phyloP scores from a whole-genome alignment of 1,140 invertebrate species.

The Leguminivora glycinivorella region DNA sequence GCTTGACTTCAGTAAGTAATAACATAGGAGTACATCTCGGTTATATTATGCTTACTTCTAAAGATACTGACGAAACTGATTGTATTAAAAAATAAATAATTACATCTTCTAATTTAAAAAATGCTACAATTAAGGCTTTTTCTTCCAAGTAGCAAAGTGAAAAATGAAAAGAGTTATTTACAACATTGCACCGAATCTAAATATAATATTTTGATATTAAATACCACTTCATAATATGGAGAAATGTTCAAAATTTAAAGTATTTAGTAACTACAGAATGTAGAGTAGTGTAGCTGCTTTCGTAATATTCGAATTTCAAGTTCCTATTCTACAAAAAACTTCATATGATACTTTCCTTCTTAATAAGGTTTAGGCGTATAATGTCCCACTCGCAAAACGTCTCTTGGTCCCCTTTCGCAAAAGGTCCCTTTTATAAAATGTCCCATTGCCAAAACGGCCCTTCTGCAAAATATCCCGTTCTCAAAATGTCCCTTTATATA shows the following conservation, averaged over 20 bases:
- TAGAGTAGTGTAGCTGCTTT: neutral
- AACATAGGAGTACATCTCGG: neutral
- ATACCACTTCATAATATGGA: neutral
- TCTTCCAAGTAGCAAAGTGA: neutral
- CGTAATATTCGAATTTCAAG: neutral
- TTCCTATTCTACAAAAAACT: slow-evolving; percentile 1
- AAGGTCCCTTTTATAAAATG: no score
- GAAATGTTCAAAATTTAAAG: neutral
- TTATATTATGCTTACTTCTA: slow-evolving; percentile 23
- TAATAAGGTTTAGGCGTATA: no score
- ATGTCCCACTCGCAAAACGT: no score
- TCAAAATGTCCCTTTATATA: no score
- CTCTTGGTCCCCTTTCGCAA: no score
- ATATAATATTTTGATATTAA: neutral
- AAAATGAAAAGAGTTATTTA: neutral
- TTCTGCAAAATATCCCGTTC: no score
- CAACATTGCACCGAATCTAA: slow-evolving; percentile 16
- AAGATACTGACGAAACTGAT: neutral
- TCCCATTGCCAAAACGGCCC: no score
- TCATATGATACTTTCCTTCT: neutral
- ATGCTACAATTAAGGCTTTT: neutral
- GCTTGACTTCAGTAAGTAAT: slow-evolving; percentile 13
- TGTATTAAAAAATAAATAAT: slow-evolving; percentile 7
- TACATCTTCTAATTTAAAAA: neutral
- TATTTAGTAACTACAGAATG: neutral